Evolutionary conservation across 2,113 vertebrate genomes (phyloP).

Genomic region (Pseudorectes ferrugineus): DNA sequence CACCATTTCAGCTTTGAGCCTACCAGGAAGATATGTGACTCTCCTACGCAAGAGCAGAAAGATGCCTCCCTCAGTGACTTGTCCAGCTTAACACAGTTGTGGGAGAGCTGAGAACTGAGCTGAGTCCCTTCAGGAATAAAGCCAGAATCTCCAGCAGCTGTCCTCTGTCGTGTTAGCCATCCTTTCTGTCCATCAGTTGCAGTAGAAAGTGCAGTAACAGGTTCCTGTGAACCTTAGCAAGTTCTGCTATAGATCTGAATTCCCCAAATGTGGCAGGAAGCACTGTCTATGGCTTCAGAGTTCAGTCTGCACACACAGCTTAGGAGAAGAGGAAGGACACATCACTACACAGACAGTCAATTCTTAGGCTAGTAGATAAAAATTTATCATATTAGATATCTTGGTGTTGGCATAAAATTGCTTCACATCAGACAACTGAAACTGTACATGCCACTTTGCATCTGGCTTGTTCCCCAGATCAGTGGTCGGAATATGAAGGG

Average conservation of each 20-base stretch:
- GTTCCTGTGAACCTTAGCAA: neutral
- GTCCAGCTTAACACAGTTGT: neutral
- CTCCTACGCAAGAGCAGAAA: neutral
- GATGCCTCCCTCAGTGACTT: neutral
- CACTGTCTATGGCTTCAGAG: neutral
- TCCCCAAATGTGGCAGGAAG: neutral
- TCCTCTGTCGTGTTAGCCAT: neutral
- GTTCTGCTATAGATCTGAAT: neutral
- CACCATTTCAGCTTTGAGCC: neutral
- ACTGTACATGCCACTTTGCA: neutral
- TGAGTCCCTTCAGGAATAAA: neutral
- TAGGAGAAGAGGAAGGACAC: neutral
- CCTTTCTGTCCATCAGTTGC: neutral
- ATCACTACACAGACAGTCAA: neutral
- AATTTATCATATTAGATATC: neutral
- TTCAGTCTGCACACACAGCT: neutral
- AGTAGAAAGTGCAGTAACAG: neutral
- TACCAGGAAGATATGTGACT: neutral
- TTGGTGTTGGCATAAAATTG: neutral
- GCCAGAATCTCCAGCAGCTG: neutral
- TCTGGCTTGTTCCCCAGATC: neutral
- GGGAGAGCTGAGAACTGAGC: neutral
- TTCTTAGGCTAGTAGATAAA: neutral
- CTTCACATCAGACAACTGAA: neutral
- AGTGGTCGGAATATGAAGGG: neutral